Percentiles rank a stretch among this genome's conserved stretches.
These are phyloP conservation scores for Sinodicranocentrus sp. DNA, from an alignment of 2,888 invertebrate genomes.

Conservation along the genomic window DNA sequence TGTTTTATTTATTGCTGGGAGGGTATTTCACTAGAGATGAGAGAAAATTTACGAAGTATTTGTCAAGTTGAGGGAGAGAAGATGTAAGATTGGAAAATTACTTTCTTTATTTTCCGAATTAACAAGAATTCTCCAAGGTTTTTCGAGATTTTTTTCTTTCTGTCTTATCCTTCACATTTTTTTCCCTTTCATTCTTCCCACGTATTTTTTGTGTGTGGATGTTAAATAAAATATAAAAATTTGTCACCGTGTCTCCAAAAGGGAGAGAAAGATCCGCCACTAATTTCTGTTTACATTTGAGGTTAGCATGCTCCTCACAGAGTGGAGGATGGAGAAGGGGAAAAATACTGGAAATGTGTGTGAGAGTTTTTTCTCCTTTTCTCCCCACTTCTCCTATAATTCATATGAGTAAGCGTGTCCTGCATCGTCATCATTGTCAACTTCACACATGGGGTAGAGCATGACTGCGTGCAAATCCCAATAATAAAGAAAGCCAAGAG, in stretches of 20 bases:
- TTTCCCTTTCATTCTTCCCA: neutral
- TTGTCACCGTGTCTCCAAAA: neutral
- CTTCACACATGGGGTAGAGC: too few species aligned
- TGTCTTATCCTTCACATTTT: neutral
- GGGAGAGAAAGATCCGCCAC: slow-evolving; percentile 17
- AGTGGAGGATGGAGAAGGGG: too few species aligned
- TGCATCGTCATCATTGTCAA: too few species aligned
- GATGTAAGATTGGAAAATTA: too few species aligned
- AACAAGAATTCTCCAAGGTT: too few species aligned
- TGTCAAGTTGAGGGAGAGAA: too few species aligned
- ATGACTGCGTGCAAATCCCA: slow-evolving; percentile 45
- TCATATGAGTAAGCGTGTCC: too few species aligned
- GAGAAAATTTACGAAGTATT: too few species aligned
- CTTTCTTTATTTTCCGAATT: too few species aligned
- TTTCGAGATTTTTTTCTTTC: neutral
- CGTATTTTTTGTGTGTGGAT: slow-evolving; percentile 4
- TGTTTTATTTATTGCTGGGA: too few species aligned
- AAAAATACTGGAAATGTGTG: too few species aligned
- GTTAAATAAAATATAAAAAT: slow-evolving; percentile 27
- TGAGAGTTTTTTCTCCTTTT: neutral
- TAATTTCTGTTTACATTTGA: slow-evolving; percentile 65
- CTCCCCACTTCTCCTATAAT: neutral
- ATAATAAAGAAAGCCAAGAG: slow-evolving; percentile 38
- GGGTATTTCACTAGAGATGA: too few species aligned
- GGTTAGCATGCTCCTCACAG: slow-evolving; percentile 30